Conservation (phyloP, 2,797 vertebrate genomes). For the Balearica regulorum region DNA sequence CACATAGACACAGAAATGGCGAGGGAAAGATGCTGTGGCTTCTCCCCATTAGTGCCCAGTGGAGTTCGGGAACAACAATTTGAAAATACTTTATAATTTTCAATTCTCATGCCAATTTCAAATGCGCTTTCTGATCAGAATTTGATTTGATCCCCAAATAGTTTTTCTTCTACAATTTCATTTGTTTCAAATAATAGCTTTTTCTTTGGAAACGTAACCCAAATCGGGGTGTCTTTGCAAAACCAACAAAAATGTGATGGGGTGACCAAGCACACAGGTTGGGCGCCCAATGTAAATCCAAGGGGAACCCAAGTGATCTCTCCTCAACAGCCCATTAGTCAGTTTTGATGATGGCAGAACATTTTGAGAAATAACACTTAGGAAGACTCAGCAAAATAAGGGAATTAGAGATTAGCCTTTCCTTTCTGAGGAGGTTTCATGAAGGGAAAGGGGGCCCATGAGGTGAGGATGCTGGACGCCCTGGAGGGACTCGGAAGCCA, state of each 20-base stretch:
- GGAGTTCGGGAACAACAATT: not conserved
- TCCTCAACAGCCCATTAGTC: not conserved
- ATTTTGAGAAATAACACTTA: not conserved
- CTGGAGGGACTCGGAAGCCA: not conserved
- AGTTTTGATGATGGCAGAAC: not conserved
- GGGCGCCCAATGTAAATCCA: accelerated
- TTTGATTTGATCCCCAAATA: not conserved
- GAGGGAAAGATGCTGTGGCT: not conserved
- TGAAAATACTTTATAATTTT: not conserved
- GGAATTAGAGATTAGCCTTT: not conserved
- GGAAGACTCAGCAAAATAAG: not conserved
- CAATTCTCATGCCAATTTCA: not conserved
- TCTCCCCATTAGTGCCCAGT: not conserved
- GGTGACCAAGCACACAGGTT: not conserved
- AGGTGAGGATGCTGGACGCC: not conserved
- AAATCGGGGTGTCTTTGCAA: not conserved
- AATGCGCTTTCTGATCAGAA: not conserved
- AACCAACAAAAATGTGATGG: not conserved
- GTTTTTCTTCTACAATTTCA: not conserved
- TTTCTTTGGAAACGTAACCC: not conserved
- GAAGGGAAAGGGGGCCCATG: not conserved
- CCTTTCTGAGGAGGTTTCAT: not conserved
- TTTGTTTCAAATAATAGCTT: not conserved
- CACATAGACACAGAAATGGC: not conserved
- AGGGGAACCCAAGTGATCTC: not conserved